Conservation (phyloP, 2,113 vertebrate genomes). For the Peromyscus maniculatus region DNA sequence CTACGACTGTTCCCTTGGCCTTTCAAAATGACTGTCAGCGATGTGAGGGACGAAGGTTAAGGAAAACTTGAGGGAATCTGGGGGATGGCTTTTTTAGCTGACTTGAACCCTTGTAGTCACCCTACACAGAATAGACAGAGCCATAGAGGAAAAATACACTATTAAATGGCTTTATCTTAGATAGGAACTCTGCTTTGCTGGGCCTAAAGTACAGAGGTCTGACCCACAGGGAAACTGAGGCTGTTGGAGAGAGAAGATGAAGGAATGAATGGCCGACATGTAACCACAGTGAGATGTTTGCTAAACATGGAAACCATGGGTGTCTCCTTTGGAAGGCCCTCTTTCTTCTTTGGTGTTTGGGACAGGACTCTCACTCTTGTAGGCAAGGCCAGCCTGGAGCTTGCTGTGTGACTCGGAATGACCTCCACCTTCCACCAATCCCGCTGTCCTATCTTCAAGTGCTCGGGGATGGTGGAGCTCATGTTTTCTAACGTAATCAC, state of each 20-base stretch:
- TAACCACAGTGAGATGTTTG: neutral
- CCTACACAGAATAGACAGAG: neutral
- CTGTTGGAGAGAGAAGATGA: neutral
- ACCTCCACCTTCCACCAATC: neutral
- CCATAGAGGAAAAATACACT: neutral
- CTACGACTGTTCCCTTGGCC: neutral
- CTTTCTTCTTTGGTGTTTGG: neutral
- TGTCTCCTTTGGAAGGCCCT: neutral
- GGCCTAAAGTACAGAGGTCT: neutral
- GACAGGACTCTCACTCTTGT: neutral
- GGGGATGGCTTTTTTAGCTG: neutral
- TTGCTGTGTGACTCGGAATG: neutral
- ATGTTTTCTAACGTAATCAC: neutral
- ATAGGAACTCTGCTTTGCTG: neutral
- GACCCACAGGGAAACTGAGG: neutral
- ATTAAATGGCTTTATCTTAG: no score
- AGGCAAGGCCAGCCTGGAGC: neutral
- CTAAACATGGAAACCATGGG: neutral
- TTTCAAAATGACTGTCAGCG: neutral
- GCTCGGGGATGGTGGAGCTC: neutral
- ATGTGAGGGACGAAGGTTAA: neutral
- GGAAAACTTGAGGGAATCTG: neutral
- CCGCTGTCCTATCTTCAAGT: neutral
- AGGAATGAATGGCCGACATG: neutral
- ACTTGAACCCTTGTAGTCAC: neutral